These are phyloP conservation scores for Axis porcinus DNA, from an alignment of 2,113 vertebrate species.

Conservation along the genomic window DNA sequence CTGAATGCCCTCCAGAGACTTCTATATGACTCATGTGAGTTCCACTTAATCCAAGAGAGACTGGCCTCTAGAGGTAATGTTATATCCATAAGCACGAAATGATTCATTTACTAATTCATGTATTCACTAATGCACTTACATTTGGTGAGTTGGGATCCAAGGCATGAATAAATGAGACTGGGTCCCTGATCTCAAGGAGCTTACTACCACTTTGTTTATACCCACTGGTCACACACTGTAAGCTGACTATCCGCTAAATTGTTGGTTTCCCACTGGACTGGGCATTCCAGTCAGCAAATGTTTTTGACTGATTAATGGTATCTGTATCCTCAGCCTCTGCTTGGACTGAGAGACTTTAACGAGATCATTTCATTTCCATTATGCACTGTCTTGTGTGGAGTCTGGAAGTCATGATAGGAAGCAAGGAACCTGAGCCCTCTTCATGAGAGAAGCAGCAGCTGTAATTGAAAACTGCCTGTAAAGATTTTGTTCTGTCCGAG, in stretches of 20 bases:
- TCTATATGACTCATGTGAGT: background rate
- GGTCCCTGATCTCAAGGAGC: background rate
- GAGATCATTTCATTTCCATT: background rate
- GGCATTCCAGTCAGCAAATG: background rate
- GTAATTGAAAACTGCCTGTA: background rate
- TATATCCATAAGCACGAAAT: background rate
- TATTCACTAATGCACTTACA: background rate
- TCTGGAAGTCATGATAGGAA: background rate
- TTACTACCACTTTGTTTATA: background rate
- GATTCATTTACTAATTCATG: background rate
- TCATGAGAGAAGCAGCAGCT: background rate
- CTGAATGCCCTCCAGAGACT: background rate
- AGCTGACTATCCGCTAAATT: background rate
- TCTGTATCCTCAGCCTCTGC: background rate
- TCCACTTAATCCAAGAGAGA: background rate
- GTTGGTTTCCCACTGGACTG: background rate
- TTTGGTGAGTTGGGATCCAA: background rate
- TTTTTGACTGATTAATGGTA: background rate
- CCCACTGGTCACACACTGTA: background rate
- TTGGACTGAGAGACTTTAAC: background rate
- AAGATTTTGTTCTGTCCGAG: background rate
- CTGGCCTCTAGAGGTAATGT: constrained; percentile 4
- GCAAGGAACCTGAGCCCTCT: background rate
- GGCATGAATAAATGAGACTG: background rate
- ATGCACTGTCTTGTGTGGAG: background rate